phyloP scores from a whole-genome alignment of 1,140 invertebrate genomes.

The Physella acuta region DNA sequence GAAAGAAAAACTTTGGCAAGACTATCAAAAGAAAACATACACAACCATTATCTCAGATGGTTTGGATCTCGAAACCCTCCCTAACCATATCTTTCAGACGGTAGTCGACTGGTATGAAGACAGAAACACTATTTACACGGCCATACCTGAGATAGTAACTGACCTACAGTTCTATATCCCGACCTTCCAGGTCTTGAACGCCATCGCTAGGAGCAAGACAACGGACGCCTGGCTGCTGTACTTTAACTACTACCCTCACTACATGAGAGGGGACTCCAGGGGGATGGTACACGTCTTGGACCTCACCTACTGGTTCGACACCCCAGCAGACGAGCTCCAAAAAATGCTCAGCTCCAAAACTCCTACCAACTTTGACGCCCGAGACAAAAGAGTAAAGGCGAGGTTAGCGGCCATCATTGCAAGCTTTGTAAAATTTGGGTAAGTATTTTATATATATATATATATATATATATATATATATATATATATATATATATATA shows the following conservation, averaged over 20 bases:
- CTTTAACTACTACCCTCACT: not conserved
- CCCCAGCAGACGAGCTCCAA: too few species aligned
- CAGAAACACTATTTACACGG: not conserved
- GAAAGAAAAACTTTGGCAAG: not conserved
- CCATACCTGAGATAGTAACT: not conserved
- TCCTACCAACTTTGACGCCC: too few species aligned
- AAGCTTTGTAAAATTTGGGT: too few species aligned
- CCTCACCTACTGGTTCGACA: not conserved
- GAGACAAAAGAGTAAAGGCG: too few species aligned
- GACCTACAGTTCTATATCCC: not conserved
- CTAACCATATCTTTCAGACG: not conserved
- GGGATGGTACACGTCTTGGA: not conserved
- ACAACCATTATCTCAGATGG: not conserved
- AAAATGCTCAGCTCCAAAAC: too few species aligned
- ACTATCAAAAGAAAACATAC: not conserved
- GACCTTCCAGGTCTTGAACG: not conserved
- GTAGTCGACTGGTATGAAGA: not conserved
- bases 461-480: too few species aligned
- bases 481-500: too few species aligned
- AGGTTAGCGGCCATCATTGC: too few species aligned
- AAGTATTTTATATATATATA: too few species aligned
- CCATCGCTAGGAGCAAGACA: not conserved
- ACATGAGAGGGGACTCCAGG: not conserved
- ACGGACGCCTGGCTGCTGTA: not conserved
- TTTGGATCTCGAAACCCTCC: not conserved